A percentile compares a stretch with the other conserved stretches of the same genome.
phyloP scores from a whole-genome alignment of 2,797 vertebrate species.

The Manis javanica region DNA sequence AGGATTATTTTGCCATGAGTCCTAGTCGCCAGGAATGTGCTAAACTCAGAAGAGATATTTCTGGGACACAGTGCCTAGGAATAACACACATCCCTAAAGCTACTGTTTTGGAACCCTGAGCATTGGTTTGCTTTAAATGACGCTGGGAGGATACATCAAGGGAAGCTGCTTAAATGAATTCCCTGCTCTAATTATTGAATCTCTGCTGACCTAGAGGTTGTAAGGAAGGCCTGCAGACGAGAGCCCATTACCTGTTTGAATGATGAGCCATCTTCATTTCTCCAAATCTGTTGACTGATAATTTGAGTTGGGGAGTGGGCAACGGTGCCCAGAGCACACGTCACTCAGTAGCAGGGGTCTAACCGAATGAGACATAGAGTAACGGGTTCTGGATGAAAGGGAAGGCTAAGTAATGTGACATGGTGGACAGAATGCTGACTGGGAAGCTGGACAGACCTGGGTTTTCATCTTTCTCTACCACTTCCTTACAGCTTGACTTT shows the following conservation, averaged over 20 bases:
- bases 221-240: neutral
- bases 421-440: neutral
- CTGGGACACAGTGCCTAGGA: neutral
- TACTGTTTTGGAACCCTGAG: neutral
- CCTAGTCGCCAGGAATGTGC: neutral
- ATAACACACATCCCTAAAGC: neutral
- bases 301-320: neutral
- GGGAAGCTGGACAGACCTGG: neutral
- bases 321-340: neutral
- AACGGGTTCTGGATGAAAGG: neutral
- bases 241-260: neutral
- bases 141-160: neutral
- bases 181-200: neutral
- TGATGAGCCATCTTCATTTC: neutral
- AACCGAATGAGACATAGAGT: neutral
- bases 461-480: neutral
- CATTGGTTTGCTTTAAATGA: neutral
- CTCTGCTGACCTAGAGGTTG: neutral
- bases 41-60: constrained; percentile 5
- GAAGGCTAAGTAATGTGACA: neutral
- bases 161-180: neutral
- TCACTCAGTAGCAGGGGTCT: neutral
- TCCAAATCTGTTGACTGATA: neutral
- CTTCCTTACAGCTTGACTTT: neutral
- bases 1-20: neutral